Evolutionary conservation across 2,888 invertebrate species (phyloP).

Genomic region (Lasioglossum marginatum): DNA sequence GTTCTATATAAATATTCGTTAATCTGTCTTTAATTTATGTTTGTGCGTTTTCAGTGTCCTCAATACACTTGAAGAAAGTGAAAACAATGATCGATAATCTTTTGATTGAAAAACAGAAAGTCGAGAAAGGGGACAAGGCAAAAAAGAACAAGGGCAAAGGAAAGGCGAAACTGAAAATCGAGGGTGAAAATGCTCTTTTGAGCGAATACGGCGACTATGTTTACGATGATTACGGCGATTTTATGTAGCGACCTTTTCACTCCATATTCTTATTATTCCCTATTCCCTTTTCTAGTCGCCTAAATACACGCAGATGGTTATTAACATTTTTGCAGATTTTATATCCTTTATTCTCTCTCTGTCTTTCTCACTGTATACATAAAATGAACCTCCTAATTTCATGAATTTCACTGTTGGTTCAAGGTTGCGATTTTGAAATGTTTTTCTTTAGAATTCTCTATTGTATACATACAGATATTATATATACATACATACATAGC

Average conservation of each 20-base stretch:
- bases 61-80: slow-evolving; percentile 93
- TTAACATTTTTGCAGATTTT: slow-evolving; percentile 59
- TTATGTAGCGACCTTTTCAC: slow-evolving; percentile 88
- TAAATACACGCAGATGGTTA: slow-evolving; percentile 65
- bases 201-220: slow-evolving; percentile 89
- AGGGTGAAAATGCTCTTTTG: slow-evolving; percentile 89
- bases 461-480: slow-evolving; percentile 18
- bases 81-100: slow-evolving; percentile 93
- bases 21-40: background rate
- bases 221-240: slow-evolving; percentile 91
- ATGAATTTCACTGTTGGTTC: slow-evolving; percentile 28
- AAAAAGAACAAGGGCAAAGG: slow-evolving; percentile 92
- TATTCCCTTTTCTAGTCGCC: slow-evolving; percentile 76
- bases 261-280: slow-evolving; percentile 55
- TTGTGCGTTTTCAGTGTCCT: slow-evolving; percentile 88
- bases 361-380: background rate
- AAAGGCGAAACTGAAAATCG: slow-evolving; percentile 92
- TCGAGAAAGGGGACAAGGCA: slow-evolving; percentile 92
- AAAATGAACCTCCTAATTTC: slow-evolving; percentile 27
- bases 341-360: slow-evolving; percentile 51
- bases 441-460: slow-evolving; percentile 27
- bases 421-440: slow-evolving; percentile 30
- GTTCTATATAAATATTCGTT: background rate
- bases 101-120: slow-evolving; percentile 94
- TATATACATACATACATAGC: slow-evolving; percentile 19